A percentile compares a stretch with the other conserved stretches of the same genome.
Evolutionary conservation across 2,113 vertebrate species (phyloP).

Genomic region (Seriola quinqueradiata): DNA sequence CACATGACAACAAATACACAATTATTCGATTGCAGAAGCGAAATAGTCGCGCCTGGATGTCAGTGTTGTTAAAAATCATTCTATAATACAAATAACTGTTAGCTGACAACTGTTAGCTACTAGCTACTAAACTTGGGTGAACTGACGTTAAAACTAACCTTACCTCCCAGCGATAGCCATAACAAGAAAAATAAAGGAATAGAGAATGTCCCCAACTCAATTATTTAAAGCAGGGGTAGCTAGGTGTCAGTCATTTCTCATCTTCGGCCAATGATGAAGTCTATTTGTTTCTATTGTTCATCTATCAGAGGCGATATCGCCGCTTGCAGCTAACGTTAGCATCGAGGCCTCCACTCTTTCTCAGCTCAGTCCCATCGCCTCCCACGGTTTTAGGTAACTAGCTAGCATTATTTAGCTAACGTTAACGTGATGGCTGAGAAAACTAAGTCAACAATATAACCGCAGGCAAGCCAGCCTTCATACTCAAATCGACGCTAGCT

Average conservation of each 20-base stretch:
- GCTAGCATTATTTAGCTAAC: constrained; percentile 56
- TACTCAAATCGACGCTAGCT: background rate
- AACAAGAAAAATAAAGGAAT: background rate
- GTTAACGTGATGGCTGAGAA: constrained; percentile 29
- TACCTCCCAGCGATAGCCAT: constrained; percentile 33
- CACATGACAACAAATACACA: constrained; percentile 2
- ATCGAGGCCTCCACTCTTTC: constrained; percentile 79
- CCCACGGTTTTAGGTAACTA: constrained; percentile 48
- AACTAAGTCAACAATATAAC: constrained; percentile 25
- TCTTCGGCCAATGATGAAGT: constrained; percentile 9
- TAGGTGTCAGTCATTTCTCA: background rate
- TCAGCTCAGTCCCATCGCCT: constrained; percentile 66
- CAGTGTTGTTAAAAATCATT: background rate
- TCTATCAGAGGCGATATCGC: constrained; percentile 65
- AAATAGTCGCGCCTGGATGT: background rate
- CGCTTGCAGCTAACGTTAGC: constrained; percentile 73
- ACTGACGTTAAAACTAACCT: constrained; percentile 39
- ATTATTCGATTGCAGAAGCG: background rate
- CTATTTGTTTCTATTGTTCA: constrained; percentile 66
- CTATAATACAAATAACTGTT: background rate
- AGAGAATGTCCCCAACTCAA: background rate
- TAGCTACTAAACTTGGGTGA: constrained; percentile 52
- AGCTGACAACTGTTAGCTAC: constrained; percentile 29
- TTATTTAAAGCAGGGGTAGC: background rate
- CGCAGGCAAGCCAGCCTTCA: constrained; percentile 32